Evolutionary conservation across 2,113 vertebrate species (phyloP), one percentile per base, ranked within the genome.

Genomic region (Pseudolaguvia tuberculata): DNA sequence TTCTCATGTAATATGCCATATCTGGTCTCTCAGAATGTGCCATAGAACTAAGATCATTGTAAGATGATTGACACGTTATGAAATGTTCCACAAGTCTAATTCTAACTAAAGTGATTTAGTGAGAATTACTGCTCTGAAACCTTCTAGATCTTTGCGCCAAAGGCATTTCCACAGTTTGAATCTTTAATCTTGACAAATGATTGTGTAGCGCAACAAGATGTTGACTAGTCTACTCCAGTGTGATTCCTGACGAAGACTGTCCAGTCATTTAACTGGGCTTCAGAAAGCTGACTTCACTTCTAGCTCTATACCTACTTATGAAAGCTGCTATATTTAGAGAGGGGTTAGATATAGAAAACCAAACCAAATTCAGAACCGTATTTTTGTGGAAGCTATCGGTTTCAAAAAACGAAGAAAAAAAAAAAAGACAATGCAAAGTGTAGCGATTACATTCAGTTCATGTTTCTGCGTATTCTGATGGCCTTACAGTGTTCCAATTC

Each of bases 271-370:
- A 65, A 63, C 67, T 73, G 51, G 63, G 68, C 35, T 50, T 35
- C 69, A 57, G 62, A 78, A 72, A 53, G 68, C 23, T 21, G 17
- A 75, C 61, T 39, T n/a, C 12, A 66, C 56, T n/a, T 68, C 62
- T 72, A 67, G 67, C 51, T 72, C 50, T 48, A 56, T 73, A 78
- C 62, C 58, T 57, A 70, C 27, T 50, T 52, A 71, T 66, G 55
- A 73, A 82, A 65, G 81, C 81, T 83, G 81, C 81, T 83, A 80
- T 80, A 56, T 45, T 35, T 77, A 70, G 71, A 70, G 71, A 79
- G 20, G 68, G 77, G 75, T 72, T 69, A 72, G 68, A 61, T 78
- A 69, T 39, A 78, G 72, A 75, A 78, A 73, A 77, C 42, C 42
- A 78, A 66, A 82, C 72, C 72, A 82, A 80, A 83, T 73, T 80